phyloP scores from a whole-genome alignment of 2,888 invertebrate species.

The Macrophya alboannulata region DNA sequence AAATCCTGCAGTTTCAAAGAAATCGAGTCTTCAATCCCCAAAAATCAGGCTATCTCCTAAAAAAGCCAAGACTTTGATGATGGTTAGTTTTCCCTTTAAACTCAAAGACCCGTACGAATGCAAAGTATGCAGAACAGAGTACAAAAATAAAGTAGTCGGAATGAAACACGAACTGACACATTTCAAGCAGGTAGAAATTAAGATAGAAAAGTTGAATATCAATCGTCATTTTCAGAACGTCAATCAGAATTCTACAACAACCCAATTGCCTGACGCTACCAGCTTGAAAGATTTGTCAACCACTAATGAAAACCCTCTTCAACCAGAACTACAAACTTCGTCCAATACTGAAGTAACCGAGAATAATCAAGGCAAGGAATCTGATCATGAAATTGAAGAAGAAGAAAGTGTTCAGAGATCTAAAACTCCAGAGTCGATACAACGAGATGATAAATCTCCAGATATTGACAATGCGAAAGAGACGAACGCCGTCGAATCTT shows the following conservation, averaged over 20 bases:
- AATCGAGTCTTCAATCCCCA: conserved; percentile 5
- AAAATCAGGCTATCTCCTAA: conserved; percentile 10
- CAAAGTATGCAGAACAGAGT: conserved; percentile 68
- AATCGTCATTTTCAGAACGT: conserved; percentile 41
- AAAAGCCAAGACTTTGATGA: conserved; percentile 18
- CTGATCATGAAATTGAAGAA: conserved; percentile 19
- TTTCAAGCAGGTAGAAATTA: conserved; percentile 70
- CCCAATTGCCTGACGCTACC: conserved; percentile 34
- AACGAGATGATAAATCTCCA: neutral
- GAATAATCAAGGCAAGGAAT: neutral
- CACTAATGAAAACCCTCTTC: neutral
- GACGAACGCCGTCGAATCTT: neutral
- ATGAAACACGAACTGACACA: conserved; percentile 72
- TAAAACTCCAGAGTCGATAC: neutral
- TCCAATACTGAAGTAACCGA: neutral
- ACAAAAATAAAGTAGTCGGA: conserved; percentile 68
- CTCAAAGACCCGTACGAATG: conserved; percentile 64
- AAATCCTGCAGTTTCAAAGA: neutral
- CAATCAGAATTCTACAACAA: conserved; percentile 18
- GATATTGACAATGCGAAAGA: neutral
- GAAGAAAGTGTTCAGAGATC: neutral
- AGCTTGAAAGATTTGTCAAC: neutral
- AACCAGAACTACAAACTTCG: neutral
- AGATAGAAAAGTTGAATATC: conserved; percentile 58
- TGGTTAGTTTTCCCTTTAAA: conserved; percentile 44